Conservation (phyloP, 2,113 vertebrate species). For the Corythornis madagascariensis region DNA sequence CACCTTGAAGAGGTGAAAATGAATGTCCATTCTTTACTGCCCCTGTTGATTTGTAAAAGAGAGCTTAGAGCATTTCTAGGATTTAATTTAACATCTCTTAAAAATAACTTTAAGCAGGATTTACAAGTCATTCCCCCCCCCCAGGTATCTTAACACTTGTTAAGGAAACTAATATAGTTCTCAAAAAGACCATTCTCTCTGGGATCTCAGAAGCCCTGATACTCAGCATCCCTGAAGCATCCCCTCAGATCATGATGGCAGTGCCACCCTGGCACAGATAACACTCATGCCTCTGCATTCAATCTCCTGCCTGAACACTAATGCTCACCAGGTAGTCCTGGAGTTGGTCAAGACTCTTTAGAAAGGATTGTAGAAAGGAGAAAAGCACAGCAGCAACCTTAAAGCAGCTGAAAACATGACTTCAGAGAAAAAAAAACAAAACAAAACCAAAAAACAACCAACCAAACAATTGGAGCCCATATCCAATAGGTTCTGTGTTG, state of each 20-base stretch:
- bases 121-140: background rate
- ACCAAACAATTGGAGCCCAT: conserved; percentile 1
- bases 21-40: background rate
- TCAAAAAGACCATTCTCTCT: conserved; percentile 7
- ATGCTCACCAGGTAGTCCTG: background rate
- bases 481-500: background rate
- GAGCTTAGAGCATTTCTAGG: background rate
- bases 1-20: conserved; percentile 11
- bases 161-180: background rate
- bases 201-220: background rate
- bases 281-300: background rate
- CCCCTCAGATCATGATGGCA: background rate
- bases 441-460: too few species aligned
- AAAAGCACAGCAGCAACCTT: background rate
- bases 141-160: background rate
- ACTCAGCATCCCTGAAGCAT: background rate
- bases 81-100: background rate
- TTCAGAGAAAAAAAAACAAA: background rate
- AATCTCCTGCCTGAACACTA: background rate
- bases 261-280: background rate
- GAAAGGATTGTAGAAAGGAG: background rate
- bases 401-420: conserved; percentile 6
- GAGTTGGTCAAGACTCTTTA: background rate
- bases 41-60: background rate
- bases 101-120: background rate